Base-by-base conservation (phyloP, 1,140 invertebrate genomes). In the Charaxes varanes region DNA sequence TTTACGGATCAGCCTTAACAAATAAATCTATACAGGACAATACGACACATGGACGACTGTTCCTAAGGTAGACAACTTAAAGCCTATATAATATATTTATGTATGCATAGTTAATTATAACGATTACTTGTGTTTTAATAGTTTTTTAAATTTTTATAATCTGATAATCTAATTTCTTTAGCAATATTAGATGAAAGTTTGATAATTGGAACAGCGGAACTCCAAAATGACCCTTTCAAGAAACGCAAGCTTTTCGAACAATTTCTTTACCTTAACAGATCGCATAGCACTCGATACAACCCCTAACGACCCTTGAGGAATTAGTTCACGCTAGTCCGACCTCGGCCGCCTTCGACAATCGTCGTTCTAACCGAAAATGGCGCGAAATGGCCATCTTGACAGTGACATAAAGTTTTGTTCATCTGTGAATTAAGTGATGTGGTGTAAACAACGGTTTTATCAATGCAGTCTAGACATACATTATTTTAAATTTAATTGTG, bases 251-350 rank as follows among this genome's bases (percentile, higher is more conserved):
- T 27, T 41, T 47, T 47, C 31, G 3, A 47, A 33, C 44, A 28
- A 51, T 48, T 53, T 52, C 38, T 46, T 35, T 16, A 21, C 40
- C 35, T 38, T 43, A 40, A 53, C 38, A 42, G 38, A 50, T 52
- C 51, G 57, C 52, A 65, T 62, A 57, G 48, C 48, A 70, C 60
- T 72, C 61, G 41, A 67, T 50, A 56, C 54, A 30, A 49, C 38
- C 42, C 42, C 16, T 47, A 41, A 49, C 44, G 53, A 68, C 73
- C 73, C 73, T 70, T 67, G 59, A 78, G 65, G 70, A 77, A 69
- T 61, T 64, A 53, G 62, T 61, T 53, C 61, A 66, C 42, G 55
- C 62, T 47, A 78, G 70, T 78, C 47, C 53, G 59, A 56, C 62
- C 41, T 70, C 48, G 64, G 41, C 53, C 53, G 60, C 50, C 47